A percentile compares a stretch with the other conserved stretches of the same genome.
Evolutionary conservation across 2,888 invertebrate genomes (phyloP).

Genomic region (Clivina fossor): DNA sequence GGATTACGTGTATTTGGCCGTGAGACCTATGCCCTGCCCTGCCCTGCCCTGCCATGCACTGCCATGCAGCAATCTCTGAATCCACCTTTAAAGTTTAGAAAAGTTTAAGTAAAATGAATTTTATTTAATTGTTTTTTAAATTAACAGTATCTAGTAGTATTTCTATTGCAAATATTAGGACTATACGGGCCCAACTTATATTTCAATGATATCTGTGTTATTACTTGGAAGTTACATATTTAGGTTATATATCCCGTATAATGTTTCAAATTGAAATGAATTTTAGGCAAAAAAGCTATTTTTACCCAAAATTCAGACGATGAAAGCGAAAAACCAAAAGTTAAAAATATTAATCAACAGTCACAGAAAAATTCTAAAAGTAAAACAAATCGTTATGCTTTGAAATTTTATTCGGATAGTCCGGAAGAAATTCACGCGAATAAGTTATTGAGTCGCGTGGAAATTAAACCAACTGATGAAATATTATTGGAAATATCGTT

Average conservation of each 20-base stretch:
- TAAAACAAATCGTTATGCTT: conserved; percentile 69
- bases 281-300: conserved; percentile 31
- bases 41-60: too few species aligned
- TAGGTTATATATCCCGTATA: conserved; percentile 11
- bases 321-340: conserved; percentile 48
- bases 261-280: conserved; percentile 37
- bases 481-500: conserved; percentile 69
- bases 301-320: conserved; percentile 45
- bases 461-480: conserved; percentile 59
- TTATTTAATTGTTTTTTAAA: too few species aligned
- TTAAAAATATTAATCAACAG: conserved; percentile 68
- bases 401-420: conserved; percentile 81
- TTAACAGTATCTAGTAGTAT: too few species aligned
- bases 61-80: too few species aligned
- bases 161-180: too few species aligned
- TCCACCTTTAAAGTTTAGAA: too few species aligned
- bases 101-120: too few species aligned
- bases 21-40: too few species aligned
- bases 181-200: too few species aligned
- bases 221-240: background rate
- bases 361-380: conserved; percentile 54
- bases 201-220: too few species aligned
- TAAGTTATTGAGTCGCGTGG: conserved; percentile 67
- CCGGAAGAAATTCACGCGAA: conserved; percentile 70
- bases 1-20: too few species aligned